Base-by-base conservation (phyloP, 2,113 vertebrate genomes). In the Natator depressus region DNA sequence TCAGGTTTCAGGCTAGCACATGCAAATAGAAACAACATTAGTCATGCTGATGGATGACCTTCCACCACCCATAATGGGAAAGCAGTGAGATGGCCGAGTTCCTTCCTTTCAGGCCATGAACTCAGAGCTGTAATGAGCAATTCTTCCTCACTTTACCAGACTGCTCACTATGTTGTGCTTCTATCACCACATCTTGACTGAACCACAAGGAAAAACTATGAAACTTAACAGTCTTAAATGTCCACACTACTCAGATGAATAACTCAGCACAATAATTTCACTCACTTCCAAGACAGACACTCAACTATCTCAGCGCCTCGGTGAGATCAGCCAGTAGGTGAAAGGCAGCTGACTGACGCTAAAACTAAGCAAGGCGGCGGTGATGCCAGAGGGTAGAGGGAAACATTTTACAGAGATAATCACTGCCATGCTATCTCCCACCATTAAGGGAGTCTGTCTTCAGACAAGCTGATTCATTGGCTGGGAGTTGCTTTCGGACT, bases 21-120 rank as follows among this genome's bases (percentile, higher is more conserved):
- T 25, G n/a, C 27, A 81, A 76, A 19, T 25, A 47, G 25, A 42
- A 89, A n/a, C 19, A 89, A 29, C 29, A 69, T 55, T 82, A 50
- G 78, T n/a, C 22, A 46, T 82, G 9, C 76, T 62, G 50, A 35
- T 51, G 54, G 42, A 79, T 69, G 59, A 53, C 46, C 62, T 62
- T 0, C 0, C 75, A 42, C 27, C 1, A 11, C 57, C 57, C 11
- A 54, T 42, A 88, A 49, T 72, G 35, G 6, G 29, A 20, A 65
- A 69, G 6, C n/a, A 82, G 31, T 31, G 27, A 62, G 27, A 65
- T 55, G 84, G 20, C 19, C 29, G 46, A 17, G 42, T 51, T 82
- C 65, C 20, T 72, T 38, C 20, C 38, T 78, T 8, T 49, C 65
- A 72, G 65, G 16, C 14, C 20, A 38, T 22, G 65, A n/a, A 72